phyloP scores from a whole-genome alignment of 2,888 invertebrate genomes.

The Amitus sp. region DNA sequence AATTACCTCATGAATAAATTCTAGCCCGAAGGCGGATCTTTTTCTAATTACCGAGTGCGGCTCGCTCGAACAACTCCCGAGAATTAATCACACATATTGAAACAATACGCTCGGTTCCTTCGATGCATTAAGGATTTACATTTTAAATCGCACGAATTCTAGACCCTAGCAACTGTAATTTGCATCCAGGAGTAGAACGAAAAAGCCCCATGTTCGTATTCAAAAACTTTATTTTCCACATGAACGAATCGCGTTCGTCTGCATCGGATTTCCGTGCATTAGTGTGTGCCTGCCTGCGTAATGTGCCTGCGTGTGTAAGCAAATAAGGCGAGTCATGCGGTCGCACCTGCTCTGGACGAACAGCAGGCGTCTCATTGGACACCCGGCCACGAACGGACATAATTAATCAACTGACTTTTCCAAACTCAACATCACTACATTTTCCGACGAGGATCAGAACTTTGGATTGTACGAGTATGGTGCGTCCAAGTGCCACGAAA shows the following conservation, averaged over 20 bases:
- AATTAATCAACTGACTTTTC: no score
- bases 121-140: no score
- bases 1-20: slow-evolving; percentile 36
- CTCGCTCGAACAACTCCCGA: not conserved
- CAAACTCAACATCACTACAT: no score
- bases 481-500: no score
- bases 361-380: slow-evolving; percentile 50
- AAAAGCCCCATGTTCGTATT: not conserved
- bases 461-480: no score
- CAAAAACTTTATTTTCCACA: slow-evolving; percentile 12
- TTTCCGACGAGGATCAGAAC: no score
- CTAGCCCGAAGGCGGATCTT: slow-evolving; percentile 15
- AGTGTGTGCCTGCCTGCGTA: slow-evolving; percentile 38
- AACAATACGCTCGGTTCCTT: not conserved
- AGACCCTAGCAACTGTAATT: no score
- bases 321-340: slow-evolving; percentile 55
- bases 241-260: not conserved
- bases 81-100: not conserved
- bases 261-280: slow-evolving; percentile 7
- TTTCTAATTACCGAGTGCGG: slow-evolving; percentile 21
- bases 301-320: slow-evolving; percentile 44
- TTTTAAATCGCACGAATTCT: no score
- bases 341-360: slow-evolving; percentile 56
- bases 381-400: slow-evolving; percentile 46
- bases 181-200: no score